Percentiles rank a stretch among this genome's conserved stretches.
Evolutionary conservation across 2,888 invertebrate species (phyloP).

Genomic region (Autographa pulchrina): DNA sequence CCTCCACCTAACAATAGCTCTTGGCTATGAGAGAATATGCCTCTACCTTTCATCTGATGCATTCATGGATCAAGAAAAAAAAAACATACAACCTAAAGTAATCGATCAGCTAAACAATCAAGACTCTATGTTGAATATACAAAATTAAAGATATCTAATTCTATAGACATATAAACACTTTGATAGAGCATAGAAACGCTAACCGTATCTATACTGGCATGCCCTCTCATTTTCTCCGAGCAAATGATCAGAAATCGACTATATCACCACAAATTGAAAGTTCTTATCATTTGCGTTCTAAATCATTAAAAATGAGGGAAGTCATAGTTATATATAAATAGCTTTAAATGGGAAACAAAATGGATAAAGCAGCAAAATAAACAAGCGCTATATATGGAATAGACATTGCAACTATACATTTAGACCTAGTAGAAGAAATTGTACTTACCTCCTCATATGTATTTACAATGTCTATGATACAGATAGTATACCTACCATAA

Average conservation of each 20-base stretch:
- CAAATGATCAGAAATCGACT: slow-evolving; percentile 63
- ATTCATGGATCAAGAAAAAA: not conserved
- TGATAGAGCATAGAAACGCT: slow-evolving; percentile 17
- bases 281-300: slow-evolving; percentile 69
- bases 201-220: slow-evolving; percentile 51
- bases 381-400: slow-evolving; percentile 73
- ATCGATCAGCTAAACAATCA: not conserved
- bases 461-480: slow-evolving; percentile 53
- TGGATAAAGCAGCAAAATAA: slow-evolving; percentile 82
- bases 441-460: slow-evolving; percentile 54
- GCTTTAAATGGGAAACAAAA: slow-evolving; percentile 65
- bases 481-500: slow-evolving; percentile 38
- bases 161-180: not conserved
- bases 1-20: slow-evolving; percentile 5
- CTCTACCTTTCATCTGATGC: slow-evolving; percentile 20
- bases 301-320: slow-evolving; percentile 38
- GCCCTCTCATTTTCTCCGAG: slow-evolving; percentile 60
- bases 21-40: slow-evolving; percentile 61
- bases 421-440: slow-evolving; percentile 51
- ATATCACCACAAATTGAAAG: slow-evolving; percentile 18
- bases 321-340: slow-evolving; percentile 49
- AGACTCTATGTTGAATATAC: slow-evolving; percentile 6
- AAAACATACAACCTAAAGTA: not conserved
- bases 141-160: slow-evolving; percentile 14
- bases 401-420: slow-evolving; percentile 66